phyloP scores from a whole-genome alignment of 2,888 invertebrate genomes.

The Monopis laevigella region DNA sequence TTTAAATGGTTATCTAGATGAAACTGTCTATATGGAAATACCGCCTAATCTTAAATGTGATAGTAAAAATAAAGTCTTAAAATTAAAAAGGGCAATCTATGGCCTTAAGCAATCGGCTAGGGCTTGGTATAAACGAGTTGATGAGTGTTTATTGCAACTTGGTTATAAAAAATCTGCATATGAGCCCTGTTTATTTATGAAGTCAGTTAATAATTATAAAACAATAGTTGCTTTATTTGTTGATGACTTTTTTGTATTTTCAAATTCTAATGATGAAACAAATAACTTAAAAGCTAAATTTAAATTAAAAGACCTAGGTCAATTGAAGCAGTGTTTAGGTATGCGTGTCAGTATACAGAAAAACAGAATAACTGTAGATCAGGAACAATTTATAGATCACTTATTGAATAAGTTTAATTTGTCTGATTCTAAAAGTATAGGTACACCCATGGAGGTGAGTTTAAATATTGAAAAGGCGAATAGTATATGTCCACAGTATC shows the following conservation, averaged over 20 bases:
- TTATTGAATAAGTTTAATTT: conserved; percentile 11
- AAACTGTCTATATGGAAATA: background rate
- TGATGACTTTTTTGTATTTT: background rate
- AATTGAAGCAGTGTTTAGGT: background rate
- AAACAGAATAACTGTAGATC: background rate
- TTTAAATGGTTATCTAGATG: conserved; percentile 5
- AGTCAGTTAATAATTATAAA: conserved; percentile 4
- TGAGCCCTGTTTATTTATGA: conserved; percentile 18
- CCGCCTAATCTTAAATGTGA: background rate
- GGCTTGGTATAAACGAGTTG: background rate
- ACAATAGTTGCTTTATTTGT: background rate
- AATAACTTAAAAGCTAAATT: background rate
- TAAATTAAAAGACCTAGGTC: background rate
- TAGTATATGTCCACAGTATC: too few relatives aligned
- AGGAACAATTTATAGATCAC: background rate
- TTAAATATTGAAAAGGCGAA: conserved; percentile 15
- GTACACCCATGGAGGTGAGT: conserved; percentile 16
- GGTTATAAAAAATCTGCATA: background rate
- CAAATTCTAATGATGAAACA: background rate
- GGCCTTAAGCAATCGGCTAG: background rate
- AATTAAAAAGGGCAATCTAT: background rate
- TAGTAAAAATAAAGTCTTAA: background rate
- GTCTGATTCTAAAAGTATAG: conserved; percentile 15
- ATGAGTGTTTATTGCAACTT: background rate
- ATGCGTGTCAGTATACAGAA: conserved; percentile 11